phyloP scores from a whole-genome alignment of 2,797 vertebrate genomes.

The Linurgus olivaceus region DNA sequence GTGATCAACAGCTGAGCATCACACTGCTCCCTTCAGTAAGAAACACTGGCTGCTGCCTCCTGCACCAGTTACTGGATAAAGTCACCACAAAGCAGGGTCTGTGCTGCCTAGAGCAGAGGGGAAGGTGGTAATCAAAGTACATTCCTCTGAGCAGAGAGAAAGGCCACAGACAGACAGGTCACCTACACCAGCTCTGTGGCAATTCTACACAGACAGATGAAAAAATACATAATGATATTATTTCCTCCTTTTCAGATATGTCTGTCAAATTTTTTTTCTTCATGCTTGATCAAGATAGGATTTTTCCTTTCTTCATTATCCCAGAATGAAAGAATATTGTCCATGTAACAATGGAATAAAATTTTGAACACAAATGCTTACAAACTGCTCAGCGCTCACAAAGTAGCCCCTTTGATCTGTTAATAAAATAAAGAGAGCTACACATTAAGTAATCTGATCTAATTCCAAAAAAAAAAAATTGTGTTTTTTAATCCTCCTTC shows the following conservation, averaged over 20 bases:
- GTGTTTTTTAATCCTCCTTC: conserved; percentile 55
- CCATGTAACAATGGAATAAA: background rate
- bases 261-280: background rate
- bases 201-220: background rate
- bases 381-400: background rate
- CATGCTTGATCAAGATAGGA: background rate
- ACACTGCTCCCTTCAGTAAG: background rate
- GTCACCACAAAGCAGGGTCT: background rate
- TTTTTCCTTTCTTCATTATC: background rate
- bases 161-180: background rate
- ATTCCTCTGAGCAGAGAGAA: background rate
- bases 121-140: background rate
- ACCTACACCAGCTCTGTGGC: background rate
- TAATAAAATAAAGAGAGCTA: background rate
- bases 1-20: background rate
- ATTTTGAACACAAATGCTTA: background rate
- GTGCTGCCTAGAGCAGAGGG: background rate
- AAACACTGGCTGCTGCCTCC: fast-evolving
- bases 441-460: conserved; percentile 9
- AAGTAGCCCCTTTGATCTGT: conserved; percentile 1
- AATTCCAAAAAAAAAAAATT: background rate
- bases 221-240: background rate
- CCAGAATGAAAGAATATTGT: background rate
- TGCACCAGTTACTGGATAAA: background rate
- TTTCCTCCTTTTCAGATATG: background rate